Conservation (phyloP, 2,113 vertebrate species). For the Pseudorectes ferrugineus region DNA sequence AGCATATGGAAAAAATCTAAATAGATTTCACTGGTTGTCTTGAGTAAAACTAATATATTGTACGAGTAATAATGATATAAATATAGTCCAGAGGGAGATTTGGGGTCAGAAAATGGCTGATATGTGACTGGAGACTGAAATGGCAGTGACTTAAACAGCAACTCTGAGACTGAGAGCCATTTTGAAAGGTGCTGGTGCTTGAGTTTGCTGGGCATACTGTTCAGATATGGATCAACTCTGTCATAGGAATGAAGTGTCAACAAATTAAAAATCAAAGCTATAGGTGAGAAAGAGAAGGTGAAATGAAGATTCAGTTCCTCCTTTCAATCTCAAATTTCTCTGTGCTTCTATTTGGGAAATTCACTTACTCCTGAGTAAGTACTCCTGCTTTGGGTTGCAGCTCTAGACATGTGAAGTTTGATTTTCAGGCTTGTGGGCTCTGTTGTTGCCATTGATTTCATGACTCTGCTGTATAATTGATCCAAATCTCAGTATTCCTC, state of each 20-base stretch:
- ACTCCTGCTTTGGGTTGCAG: not conserved
- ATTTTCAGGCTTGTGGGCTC: not conserved
- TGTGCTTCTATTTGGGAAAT: not conserved
- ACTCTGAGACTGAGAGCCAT: not conserved
- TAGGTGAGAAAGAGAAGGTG: not conserved
- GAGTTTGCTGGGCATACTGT: not conserved
- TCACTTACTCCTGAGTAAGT: not conserved
- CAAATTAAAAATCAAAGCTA: not conserved
- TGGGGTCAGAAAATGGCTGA: not conserved
- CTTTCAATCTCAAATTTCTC: not conserved
- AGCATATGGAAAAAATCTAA: not conserved
- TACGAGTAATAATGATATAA: not conserved
- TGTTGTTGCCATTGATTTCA: not conserved
- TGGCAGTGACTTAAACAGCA: not conserved
- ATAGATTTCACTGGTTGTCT: not conserved
- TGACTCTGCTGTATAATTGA: rapidly evolving
- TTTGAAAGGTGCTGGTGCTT: not conserved
- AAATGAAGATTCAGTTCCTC: not conserved
- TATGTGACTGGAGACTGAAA: not conserved
- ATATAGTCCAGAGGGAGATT: not conserved
- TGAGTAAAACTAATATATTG: not conserved
- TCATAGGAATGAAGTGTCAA: not conserved
- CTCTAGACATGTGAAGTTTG: not conserved
- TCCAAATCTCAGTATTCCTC: not conserved
- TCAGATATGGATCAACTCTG: not conserved